Evolutionary conservation across 2,888 invertebrate species (phyloP).

Genomic region (Orchesellides sinensis): DNA sequence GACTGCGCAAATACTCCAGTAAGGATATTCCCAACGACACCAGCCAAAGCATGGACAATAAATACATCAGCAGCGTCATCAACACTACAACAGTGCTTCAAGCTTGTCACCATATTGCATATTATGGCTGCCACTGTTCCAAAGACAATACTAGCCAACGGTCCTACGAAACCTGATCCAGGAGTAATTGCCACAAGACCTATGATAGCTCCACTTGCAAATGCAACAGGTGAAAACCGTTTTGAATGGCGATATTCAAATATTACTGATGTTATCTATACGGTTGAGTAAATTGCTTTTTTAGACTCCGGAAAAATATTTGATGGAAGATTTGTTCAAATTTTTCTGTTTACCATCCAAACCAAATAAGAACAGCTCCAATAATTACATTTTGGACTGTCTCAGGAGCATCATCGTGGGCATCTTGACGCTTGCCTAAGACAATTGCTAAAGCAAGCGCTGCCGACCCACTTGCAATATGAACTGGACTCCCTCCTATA

Average conservation of each 20-base stretch:
- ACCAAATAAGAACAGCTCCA: conserved; percentile 60
- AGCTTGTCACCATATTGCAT: conserved; percentile 54
- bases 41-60: conserved; percentile 68
- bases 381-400: conserved; percentile 48
- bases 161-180: conserved; percentile 69
- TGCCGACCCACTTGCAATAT: conserved; percentile 41
- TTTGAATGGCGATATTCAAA: conserved; percentile 62
- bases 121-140: conserved; percentile 52
- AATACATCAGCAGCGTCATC: conserved; percentile 72
- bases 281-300: conserved; percentile 27
- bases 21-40: conserved; percentile 67
- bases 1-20: conserved; percentile 71
- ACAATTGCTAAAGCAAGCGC: conserved; percentile 53
- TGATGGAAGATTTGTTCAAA: too few species aligned
- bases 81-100: conserved; percentile 59
- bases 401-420: conserved; percentile 19
- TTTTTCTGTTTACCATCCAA: conserved; percentile 33
- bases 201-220: conserved; percentile 69
- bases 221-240: conserved; percentile 69
- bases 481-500: conserved; percentile 30
- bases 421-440: conserved; percentile 28
- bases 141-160: conserved; percentile 64
- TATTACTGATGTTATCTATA: conserved; percentile 63
- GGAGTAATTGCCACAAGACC: conserved; percentile 68
- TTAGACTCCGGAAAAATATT: too few species aligned